Percentiles rank a stretch among this genome's conserved stretches.
phyloP scores from a whole-genome alignment of 2,797 vertebrate species.

The Ceryle rudis region DNA sequence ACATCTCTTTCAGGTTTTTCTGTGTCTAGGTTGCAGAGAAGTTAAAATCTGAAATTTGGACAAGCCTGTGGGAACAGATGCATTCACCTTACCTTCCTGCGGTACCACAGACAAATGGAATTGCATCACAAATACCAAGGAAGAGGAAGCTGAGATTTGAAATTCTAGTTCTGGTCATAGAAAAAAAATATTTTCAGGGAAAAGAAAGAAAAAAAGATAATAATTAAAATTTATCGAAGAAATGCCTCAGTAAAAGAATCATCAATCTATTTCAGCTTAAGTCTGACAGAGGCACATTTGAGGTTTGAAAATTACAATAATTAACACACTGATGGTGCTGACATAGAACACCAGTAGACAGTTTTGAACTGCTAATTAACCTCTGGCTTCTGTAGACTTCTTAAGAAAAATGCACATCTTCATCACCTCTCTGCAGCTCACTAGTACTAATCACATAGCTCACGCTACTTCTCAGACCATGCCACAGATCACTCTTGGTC shows the following conservation, averaged over 20 bases:
- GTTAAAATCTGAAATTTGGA: background rate
- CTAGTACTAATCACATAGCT: background rate
- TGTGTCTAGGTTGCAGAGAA: background rate
- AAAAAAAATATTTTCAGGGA: background rate
- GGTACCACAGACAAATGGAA: background rate
- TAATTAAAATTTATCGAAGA: background rate
- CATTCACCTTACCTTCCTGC: background rate
- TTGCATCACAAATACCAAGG: background rate
- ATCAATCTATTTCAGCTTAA: background rate
- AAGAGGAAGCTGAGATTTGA: background rate
- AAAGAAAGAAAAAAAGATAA: background rate
- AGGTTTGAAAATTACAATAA: background rate
- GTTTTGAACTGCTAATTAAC: conserved; percentile 28
- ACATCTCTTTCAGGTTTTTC: background rate
- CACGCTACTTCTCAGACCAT: background rate
- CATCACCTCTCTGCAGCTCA: background rate
- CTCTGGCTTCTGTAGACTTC: background rate
- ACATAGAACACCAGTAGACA: background rate
- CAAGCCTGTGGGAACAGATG: background rate
- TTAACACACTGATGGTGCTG: background rate
- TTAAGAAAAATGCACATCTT: background rate
- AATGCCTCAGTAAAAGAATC: background rate
- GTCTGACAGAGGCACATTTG: background rate
- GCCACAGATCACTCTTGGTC: background rate
- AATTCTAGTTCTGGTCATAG: background rate